Evolutionary conservation across 2,113 vertebrate species (phyloP).

Genomic region (Pitta sordida): DNA sequence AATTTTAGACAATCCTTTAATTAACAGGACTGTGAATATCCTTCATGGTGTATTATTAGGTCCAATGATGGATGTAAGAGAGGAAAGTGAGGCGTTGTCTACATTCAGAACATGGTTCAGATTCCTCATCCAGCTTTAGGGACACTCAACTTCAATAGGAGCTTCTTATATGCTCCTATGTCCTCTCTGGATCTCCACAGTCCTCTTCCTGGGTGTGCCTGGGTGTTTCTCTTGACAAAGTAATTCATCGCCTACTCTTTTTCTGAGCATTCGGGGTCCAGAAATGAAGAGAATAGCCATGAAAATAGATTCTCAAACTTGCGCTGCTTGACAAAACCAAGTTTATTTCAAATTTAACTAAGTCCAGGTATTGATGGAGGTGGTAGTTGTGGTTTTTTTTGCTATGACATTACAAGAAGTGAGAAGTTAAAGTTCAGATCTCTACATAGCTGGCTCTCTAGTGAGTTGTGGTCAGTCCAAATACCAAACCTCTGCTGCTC

Average conservation of each 20-base stretch:
- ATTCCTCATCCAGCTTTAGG: neutral
- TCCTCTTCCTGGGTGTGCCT: neutral
- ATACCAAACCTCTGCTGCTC: neutral
- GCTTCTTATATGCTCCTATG: neutral
- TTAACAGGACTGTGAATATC: neutral
- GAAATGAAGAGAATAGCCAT: neutral
- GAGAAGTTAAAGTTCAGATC: neutral
- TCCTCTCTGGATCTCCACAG: neutral
- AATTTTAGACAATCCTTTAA: neutral
- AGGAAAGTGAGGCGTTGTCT: neutral
- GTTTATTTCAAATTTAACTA: neutral
- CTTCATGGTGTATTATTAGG: neutral
- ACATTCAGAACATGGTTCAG: neutral
- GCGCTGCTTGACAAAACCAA: neutral
- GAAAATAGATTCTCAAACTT: neutral
- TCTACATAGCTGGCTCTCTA: neutral
- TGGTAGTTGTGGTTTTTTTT: neutral
- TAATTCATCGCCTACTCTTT: neutral
- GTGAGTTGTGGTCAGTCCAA: neutral
- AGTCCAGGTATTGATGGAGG: neutral
- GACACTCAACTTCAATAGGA: neutral
- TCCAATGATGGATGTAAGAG: neutral
- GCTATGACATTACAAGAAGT: neutral
- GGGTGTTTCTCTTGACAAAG: neutral
- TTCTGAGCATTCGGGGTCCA: neutral